Evolutionary conservation across 2,113 vertebrate genomes (phyloP).

Genomic region (Tyrannus savana): DNA sequence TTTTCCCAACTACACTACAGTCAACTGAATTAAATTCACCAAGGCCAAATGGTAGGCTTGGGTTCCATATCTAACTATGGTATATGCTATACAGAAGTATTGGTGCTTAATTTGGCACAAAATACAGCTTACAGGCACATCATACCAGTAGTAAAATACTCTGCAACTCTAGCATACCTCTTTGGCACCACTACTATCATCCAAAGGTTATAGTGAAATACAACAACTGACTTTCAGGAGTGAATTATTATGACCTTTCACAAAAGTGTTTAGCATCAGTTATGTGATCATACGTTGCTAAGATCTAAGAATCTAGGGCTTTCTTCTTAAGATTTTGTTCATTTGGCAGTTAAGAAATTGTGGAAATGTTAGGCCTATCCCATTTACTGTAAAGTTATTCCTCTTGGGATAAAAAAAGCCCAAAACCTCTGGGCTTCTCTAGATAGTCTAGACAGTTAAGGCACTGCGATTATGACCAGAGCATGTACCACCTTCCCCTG

Average conservation of each 20-base stretch:
- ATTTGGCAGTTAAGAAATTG: not conserved
- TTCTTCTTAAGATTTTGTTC: not conserved
- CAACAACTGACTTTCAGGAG: not conserved
- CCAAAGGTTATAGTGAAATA: not conserved
- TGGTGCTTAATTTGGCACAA: not conserved
- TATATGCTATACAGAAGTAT: not conserved
- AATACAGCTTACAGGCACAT: not conserved
- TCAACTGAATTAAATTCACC: not conserved
- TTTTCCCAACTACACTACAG: not conserved
- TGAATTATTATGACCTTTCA: not conserved
- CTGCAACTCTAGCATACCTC: not conserved
- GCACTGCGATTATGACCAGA: not conserved
- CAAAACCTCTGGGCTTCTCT: not conserved
- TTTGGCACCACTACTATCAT: not conserved
- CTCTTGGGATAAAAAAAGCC: fast-evolving
- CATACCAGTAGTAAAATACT: not conserved
- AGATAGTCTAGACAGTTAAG: not conserved
- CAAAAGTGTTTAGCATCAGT: not conserved
- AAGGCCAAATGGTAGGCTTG: not conserved
- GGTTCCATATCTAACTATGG: not conserved
- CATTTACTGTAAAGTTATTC: not conserved
- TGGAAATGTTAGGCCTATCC: not conserved
- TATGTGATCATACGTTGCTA: not conserved
- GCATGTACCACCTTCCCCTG: fast-evolving
- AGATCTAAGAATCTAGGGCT: not conserved